These are phyloP conservation scores for Leuciscus idus DNA, from an alignment of 2,113 vertebrate genomes.

Conservation along the genomic window DNA sequence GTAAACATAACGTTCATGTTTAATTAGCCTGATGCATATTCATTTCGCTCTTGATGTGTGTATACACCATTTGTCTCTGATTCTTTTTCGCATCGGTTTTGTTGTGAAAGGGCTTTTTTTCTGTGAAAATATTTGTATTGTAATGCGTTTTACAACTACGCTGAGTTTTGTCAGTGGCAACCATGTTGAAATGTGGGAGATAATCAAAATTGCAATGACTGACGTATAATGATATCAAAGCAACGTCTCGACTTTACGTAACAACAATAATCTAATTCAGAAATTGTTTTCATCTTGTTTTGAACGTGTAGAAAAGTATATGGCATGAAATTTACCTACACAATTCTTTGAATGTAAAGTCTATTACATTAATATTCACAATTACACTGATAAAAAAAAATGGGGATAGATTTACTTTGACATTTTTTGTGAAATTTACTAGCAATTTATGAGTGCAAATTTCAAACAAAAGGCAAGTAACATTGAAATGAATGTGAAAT, in stretches of 20 bases:
- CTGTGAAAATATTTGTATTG: too few relatives aligned
- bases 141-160: too few relatives aligned
- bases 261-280: neutral
- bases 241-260: neutral
- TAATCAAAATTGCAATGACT: too few relatives aligned
- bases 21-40: neutral
- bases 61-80: neutral
- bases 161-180: neutral
- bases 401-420: too few relatives aligned
- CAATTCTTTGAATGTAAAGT: neutral
- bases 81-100: too few relatives aligned
- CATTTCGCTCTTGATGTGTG: neutral
- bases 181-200: neutral
- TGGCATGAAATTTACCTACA: neutral
- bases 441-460: too few relatives aligned
- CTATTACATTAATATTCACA: neutral
- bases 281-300: neutral
- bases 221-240: too few relatives aligned
- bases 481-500: too few relatives aligned
- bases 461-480: too few relatives aligned
- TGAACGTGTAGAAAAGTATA: neutral
- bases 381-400: neutral
- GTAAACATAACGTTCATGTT: neutral
- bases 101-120: too few relatives aligned
- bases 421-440: too few relatives aligned